Evolutionary conservation across 2,888 invertebrate genomes (phyloP).

Genomic region (Brachyptera putata): DNA sequence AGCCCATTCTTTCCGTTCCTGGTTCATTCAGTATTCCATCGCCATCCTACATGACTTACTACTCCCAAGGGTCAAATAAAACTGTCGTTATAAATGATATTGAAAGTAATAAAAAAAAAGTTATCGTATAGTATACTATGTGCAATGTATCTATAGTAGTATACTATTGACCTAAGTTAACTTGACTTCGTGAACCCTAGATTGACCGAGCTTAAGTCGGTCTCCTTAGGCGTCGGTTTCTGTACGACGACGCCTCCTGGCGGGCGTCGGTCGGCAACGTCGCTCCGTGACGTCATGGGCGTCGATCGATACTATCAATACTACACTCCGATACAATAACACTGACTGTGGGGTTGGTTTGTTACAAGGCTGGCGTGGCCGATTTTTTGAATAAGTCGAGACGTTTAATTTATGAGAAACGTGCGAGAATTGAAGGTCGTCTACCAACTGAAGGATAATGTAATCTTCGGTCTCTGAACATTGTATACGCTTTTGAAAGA

Average conservation of each 20-base stretch:
- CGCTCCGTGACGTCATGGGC: conserved; percentile 2
- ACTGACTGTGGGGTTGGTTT: background rate
- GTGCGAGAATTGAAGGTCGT: background rate
- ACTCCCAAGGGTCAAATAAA: too few relatives aligned
- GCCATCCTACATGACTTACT: too few relatives aligned
- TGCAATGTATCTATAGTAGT: too few relatives aligned
- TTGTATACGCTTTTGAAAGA: too few relatives aligned
- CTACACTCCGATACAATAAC: conserved; percentile 5
- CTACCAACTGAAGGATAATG: background rate
- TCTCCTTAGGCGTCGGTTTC: background rate
- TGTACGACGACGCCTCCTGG: background rate
- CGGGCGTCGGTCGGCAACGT: conserved; percentile 3
- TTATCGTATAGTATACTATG: too few relatives aligned
- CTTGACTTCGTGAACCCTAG: background rate
- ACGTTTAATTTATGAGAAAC: background rate
- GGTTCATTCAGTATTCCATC: too few relatives aligned
- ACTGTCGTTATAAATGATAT: too few relatives aligned
- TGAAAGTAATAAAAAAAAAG: too few relatives aligned
- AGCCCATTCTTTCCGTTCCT: too few relatives aligned
- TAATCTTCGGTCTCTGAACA: too few relatives aligned
- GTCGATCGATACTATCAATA: conserved; percentile 4
- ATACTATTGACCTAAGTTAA: conserved; percentile 13
- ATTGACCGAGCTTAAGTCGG: background rate
- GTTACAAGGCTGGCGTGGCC: too few relatives aligned
- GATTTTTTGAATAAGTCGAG: background rate